Base-by-base conservation (phyloP, 2,888 invertebrate genomes). In the Eilema sororculum region DNA sequence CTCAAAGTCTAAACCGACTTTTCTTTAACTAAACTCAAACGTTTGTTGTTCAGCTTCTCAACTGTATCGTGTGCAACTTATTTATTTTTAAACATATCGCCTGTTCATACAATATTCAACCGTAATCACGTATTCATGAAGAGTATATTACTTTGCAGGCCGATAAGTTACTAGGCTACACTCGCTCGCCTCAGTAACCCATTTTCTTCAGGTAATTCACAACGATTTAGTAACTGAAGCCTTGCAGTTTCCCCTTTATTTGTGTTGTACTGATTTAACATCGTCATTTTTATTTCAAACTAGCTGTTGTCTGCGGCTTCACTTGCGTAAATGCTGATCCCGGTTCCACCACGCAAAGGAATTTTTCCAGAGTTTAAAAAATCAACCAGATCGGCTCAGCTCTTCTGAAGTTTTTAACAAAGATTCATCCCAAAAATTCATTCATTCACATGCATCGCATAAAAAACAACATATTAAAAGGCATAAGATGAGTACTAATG, bases 121-220 rank as follows among this genome's bases (percentile, higher is more conserved):
- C 22, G n/a, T 69, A 66, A 57, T 22, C 22, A 10, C 3, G 9
- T 0, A 0, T 0, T 0, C 0, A 20, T 37, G 22, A 57, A 61
- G 28, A 41, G 37, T 33, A 66, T 8, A 41, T 66, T 57, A 22
- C 37, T 25, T 57, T 62, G 65, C 28, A 57, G 13, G 28, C 10
- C 33, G 33, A 52, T 24, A 37, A 24, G 65, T 60, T 69, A 56
- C 65, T 41, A 57, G n/a, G 61, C 41, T 61, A 66, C 56, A 69
- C 37, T 62, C 41, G 56, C 33, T 65, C 65, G 57, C 41, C 41
- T 66, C 57, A 41, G 61, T 69, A 69, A 61, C 69, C 57, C 41
- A 60, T 66, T 65, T 69, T 66, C 60, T 75, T 75, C 70, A 78
- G 61, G 72, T 78, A 65, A 72, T 64, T 72, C 74, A 68, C 61